Evolutionary conservation across 2,113 vertebrate genomes (phyloP).

Genomic region (Oreotragus oreotragus): DNA sequence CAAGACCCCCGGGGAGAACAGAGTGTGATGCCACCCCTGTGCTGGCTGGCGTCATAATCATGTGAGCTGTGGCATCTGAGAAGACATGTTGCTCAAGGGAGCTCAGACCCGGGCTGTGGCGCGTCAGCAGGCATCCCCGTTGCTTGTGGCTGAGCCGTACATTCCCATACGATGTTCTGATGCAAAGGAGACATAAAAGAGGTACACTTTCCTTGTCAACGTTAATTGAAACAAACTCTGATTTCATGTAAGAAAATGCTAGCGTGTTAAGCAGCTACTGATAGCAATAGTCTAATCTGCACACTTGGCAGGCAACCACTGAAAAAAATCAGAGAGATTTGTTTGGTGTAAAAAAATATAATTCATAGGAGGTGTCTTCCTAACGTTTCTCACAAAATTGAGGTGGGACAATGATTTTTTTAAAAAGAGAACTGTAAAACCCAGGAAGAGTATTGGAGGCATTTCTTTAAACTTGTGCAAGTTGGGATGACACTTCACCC

Average conservation of each 20-base stretch:
- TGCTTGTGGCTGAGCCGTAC: background rate
- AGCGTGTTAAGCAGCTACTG: background rate
- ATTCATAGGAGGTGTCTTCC: background rate
- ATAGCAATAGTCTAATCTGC: background rate
- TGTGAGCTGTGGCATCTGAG: background rate
- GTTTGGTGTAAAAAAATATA: background rate
- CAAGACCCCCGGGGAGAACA: background rate
- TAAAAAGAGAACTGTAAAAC: background rate
- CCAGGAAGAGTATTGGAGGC: background rate
- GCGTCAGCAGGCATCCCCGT: too few species aligned
- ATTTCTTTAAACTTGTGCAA: background rate
- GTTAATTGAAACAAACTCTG: background rate
- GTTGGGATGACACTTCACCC: background rate
- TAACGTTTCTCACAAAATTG: background rate
- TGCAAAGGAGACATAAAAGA: slow-evolving; percentile 6
- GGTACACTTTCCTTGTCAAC: background rate
- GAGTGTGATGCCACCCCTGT: too few species aligned
- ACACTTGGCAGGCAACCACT: background rate
- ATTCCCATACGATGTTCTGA: background rate
- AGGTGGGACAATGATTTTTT: background rate
- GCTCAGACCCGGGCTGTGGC: background rate
- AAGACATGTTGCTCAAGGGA: background rate
- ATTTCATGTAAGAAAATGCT: background rate
- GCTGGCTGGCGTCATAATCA: too few species aligned
- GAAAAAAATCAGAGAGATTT: background rate